Base-by-base conservation (phyloP, 2,113 vertebrate species). In the Sisor rabdophorus region DNA sequence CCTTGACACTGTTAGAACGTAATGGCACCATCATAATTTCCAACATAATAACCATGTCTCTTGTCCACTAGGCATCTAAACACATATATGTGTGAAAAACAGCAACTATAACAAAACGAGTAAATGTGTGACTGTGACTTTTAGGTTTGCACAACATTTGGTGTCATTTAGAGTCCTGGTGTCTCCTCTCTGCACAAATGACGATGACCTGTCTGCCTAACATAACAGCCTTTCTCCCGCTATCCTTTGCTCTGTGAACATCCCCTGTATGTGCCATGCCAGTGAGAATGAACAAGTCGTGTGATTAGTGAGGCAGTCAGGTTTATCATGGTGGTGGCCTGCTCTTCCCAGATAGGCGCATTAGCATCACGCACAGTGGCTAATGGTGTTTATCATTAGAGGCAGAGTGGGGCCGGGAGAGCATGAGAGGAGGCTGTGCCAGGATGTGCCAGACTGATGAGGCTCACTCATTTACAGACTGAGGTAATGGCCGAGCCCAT, bases 311-410 rank as follows among this genome's bases (percentile, higher is more conserved):
- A 82, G 79, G 77, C 80, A 80, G 84, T 76, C 81, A 78, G 83
- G 73, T 78, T 80, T 79, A 77, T 85, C 83, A 82, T 78, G 61
- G 80, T 78, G 74, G 78, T 77, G 81, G 77, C 65, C 78, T 82
- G 77, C 63, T 75, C 75, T 84, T 80, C 61, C 71, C 77, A 85
- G 85, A 87, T 86, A 80, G 83, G 58, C 76, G 77, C 82, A 81
- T 79, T 82, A 86, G 75, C 22, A 54, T 80, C 36, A 75, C 79
- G 71, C 83, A 75, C 79, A 85, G 76, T 60, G 75, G 76, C 81
- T 86, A 84, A 87, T 87, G 79, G 73, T 80, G 79, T 88, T 87
- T 79, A 83, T 88, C 83, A 85, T 84, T 77, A 83, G 80, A 77
- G 77, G 81, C 86, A 82, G 71, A 82, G 76, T 67, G 76, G 78